Conservation (phyloP, 2,113 vertebrate genomes). For the Thunnus maccoyii region DNA sequence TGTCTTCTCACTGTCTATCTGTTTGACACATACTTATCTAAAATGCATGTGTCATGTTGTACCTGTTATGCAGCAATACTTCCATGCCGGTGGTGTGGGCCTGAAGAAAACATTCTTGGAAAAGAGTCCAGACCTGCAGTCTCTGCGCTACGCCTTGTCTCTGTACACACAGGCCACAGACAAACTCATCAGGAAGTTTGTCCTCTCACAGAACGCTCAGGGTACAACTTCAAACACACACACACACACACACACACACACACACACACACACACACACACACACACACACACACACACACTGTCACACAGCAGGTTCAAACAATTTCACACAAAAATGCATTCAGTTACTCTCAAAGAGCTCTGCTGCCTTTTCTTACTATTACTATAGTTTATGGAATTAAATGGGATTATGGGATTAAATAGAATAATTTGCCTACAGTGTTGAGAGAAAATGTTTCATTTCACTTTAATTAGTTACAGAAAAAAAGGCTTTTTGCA, state of each 20-base stretch:
- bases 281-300: slow-evolving; percentile 1
- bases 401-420: slow-evolving; percentile 58
- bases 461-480: slow-evolving; percentile 43
- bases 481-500: background rate
- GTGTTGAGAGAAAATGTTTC: slow-evolving; percentile 37
- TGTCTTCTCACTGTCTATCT: background rate
- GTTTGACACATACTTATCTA: background rate
- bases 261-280: slow-evolving; percentile 23
- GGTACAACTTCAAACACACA: slow-evolving; percentile 81
- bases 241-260: slow-evolving; percentile 18
- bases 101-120: slow-evolving; percentile 98
- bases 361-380: slow-evolving; percentile 34
- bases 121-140: slow-evolving; percentile 97
- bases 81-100: slow-evolving; percentile 95
- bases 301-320: slow-evolving; percentile 16
- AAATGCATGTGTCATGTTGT: slow-evolving; percentile 8
- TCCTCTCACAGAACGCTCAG: slow-evolving; percentile 92
- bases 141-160: slow-evolving; percentile 94
- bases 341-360: slow-evolving; percentile 29
- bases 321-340: slow-evolving; percentile 38
- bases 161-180: slow-evolving; percentile 98
- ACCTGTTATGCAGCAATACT: slow-evolving; percentile 92
- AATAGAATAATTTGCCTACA: slow-evolving; percentile 35
- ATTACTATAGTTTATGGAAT: slow-evolving; percentile 33
- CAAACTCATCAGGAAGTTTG: slow-evolving; percentile 97